A percentile compares a stretch with the other conserved stretches of the same genome.
Conservation (phyloP, 1,140 invertebrate species). For the Drosophila jambulina region DNA sequence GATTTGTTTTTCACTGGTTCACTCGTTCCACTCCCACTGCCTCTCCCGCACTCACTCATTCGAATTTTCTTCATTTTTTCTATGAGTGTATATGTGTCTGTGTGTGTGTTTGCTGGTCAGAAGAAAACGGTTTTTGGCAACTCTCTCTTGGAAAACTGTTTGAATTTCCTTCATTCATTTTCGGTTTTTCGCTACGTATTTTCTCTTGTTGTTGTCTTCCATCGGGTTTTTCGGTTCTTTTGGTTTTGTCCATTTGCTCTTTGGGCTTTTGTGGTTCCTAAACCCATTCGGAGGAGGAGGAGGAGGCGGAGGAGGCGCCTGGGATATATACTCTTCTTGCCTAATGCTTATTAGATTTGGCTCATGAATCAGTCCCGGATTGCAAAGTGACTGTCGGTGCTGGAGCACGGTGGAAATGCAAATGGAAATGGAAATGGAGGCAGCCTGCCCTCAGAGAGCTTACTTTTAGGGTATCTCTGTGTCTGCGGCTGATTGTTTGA, state of each 20-base stretch:
- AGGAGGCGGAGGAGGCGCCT: background rate
- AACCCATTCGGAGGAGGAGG: conserved; percentile 40
- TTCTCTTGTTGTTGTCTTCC: conserved; percentile 39
- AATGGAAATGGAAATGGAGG: conserved; percentile 11
- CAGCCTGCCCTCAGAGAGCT: conserved; percentile 7
- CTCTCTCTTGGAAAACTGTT: conserved; percentile 71
- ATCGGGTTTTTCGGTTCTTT: conserved; percentile 45
- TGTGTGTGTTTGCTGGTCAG: conserved; percentile 51
- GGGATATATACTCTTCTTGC: conserved; percentile 36
- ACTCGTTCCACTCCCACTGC: conserved; percentile 14
- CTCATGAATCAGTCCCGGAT: conserved; percentile 69
- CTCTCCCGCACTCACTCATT: background rate
- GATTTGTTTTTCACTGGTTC: conserved; percentile 80
- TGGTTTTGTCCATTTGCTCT: conserved; percentile 60
- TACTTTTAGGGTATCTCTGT: conserved; percentile 5
- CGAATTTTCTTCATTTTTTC: conserved; percentile 26
- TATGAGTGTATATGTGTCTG: conserved; percentile 8
- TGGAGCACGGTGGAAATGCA: conserved; percentile 22
- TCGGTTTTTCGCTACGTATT: conserved; percentile 21
- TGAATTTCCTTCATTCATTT: conserved; percentile 55
- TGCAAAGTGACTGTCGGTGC: conserved; percentile 48
- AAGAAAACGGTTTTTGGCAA: conserved; percentile 69
- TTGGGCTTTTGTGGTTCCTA: conserved; percentile 50
- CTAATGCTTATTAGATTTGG: conserved; percentile 82
- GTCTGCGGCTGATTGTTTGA: conserved; percentile 14